Evolutionary conservation across 2,888 invertebrate genomes (phyloP).

Genomic region (Liodrosophila aerea): DNA sequence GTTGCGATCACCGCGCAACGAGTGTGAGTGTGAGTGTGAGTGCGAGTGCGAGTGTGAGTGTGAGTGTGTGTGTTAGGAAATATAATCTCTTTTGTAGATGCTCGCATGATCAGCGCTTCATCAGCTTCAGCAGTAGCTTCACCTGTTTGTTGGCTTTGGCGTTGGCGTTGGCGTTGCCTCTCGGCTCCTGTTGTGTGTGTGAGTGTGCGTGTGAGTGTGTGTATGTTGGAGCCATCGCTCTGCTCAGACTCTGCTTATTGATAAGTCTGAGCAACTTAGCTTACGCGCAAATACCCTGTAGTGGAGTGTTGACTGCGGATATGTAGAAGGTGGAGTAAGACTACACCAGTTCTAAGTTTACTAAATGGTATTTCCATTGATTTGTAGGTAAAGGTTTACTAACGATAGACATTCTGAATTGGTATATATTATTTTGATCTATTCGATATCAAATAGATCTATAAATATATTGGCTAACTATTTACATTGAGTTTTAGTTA

Average conservation of each 20-base stretch:
- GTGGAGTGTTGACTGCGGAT: no score
- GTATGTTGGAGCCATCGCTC: slow-evolving; percentile 7
- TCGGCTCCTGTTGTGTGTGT: slow-evolving; percentile 11
- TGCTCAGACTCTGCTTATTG: slow-evolving; percentile 23
- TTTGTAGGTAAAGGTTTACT: no score
- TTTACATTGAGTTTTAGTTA: no score
- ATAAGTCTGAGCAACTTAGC: slow-evolving; percentile 12
- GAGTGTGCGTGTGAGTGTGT: no score
- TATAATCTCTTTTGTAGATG: slow-evolving; percentile 81
- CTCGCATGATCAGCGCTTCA: slow-evolving; percentile 75
- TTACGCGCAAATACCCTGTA: slow-evolving; percentile 15
- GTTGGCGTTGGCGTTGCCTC: slow-evolving; percentile 26
- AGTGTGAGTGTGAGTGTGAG: background rate
- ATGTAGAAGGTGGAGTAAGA: no score
- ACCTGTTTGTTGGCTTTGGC: slow-evolving; percentile 38
- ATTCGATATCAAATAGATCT: no score
- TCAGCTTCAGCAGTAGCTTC: slow-evolving; percentile 45
- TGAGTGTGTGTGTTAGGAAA: slow-evolving; percentile 72
- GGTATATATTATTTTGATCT: no score
- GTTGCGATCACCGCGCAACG: slow-evolving; percentile 57
- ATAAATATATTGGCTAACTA: no score
- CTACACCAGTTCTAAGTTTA: no score
- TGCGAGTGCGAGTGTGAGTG: background rate
- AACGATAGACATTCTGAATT: no score
- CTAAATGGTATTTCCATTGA: no score